Conservation (phyloP, 2,797 vertebrate genomes). For the Myotis findleyi region DNA sequence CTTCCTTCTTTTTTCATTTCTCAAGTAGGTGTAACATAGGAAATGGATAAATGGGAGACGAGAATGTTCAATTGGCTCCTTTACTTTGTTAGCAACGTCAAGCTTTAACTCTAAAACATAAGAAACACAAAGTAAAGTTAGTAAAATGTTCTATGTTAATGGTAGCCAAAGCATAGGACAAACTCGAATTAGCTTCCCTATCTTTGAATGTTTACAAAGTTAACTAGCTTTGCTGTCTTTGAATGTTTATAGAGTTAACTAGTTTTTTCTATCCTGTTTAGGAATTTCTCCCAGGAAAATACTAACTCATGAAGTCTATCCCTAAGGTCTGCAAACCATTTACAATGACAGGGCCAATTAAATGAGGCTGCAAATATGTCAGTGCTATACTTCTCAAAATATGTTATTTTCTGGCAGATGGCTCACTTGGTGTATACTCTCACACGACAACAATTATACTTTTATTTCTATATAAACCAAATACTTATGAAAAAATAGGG, state of each 20-base stretch:
- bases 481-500: constrained; percentile 26
- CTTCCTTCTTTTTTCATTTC: constrained; percentile 11
- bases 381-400: background rate
- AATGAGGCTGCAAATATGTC: background rate
- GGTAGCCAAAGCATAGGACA: background rate
- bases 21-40: background rate
- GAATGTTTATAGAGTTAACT: background rate
- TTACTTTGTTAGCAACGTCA: background rate
- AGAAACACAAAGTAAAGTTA: constrained; percentile 19
- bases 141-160: background rate
- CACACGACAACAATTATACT: background rate
- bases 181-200: background rate
- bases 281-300: background rate
- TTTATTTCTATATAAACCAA: constrained; percentile 51
- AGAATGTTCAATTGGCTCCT: background rate
- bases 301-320: background rate
- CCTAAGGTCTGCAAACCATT: constrained; percentile 45
- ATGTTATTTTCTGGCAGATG: constrained; percentile 2
- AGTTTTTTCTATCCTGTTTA: constrained; percentile 27
- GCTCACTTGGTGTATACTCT: background rate
- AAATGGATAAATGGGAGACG: background rate
- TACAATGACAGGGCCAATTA: constrained; percentile 14
- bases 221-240: constrained; percentile 21
- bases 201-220: background rate
- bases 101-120: background rate